phyloP scores from a whole-genome alignment of 2,797 vertebrate species.

The Pyrocephalus nanus region DNA sequence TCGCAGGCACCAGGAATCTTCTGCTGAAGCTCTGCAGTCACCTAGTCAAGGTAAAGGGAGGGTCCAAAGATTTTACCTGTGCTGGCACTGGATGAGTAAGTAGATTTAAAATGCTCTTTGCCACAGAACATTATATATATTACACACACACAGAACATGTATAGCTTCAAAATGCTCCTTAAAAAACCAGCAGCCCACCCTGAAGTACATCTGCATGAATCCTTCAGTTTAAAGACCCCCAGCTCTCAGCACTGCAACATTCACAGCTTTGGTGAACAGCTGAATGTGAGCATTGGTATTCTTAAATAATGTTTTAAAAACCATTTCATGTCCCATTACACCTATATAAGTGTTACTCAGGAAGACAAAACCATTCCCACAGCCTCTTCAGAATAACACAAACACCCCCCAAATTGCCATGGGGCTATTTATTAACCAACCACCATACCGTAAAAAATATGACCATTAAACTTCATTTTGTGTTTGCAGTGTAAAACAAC shows the following conservation, averaged over 20 bases:
- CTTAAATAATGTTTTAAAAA: not conserved
- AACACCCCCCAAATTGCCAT: not conserved
- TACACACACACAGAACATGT: accelerated
- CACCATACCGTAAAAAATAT: not conserved
- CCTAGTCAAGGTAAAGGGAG: not conserved
- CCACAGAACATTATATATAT: no score
- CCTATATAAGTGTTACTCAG: not conserved
- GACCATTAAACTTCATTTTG: not conserved
- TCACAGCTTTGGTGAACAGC: not conserved
- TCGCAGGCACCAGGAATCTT: not conserved
- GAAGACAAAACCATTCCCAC: not conserved
- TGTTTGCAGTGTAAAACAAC: not conserved
- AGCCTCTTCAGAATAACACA: not conserved
- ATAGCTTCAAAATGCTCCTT: not conserved
- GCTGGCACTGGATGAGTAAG: not conserved
- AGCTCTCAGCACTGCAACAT: not conserved
- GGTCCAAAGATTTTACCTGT: not conserved
- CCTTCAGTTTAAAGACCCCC: not conserved
- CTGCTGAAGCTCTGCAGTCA: not conserved
- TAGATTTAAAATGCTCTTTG: not conserved
- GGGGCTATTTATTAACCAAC: not conserved
- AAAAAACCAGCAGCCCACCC: not conserved
- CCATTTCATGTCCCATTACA: not conserved
- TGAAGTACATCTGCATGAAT: not conserved
- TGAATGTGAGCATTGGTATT: not conserved